A percentile compares a stretch with the other conserved stretches of the same genome.
These are phyloP conservation scores for Craniophora ligustri DNA, from an alignment of 2,888 invertebrate genomes.

Conservation along the genomic window DNA sequence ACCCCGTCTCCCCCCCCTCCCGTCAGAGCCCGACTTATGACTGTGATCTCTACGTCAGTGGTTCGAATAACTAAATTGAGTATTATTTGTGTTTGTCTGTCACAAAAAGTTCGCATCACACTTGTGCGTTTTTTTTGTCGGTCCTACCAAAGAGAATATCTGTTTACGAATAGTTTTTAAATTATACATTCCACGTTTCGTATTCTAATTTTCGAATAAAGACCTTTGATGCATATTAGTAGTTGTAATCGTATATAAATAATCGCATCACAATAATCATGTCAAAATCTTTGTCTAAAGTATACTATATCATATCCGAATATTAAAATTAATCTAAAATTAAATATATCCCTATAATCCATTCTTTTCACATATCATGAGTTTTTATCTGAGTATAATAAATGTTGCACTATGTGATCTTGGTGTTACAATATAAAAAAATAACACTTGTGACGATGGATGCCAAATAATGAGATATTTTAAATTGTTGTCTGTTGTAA, in stretches of 20 bases:
- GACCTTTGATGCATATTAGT: slow-evolving; percentile 41
- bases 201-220: slow-evolving; percentile 51
- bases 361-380: slow-evolving; percentile 51
- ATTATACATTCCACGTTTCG: slow-evolving; percentile 59
- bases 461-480: slow-evolving; percentile 76
- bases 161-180: slow-evolving; percentile 48
- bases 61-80: slow-evolving; percentile 43
- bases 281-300: slow-evolving; percentile 40
- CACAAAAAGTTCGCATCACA: slow-evolving; percentile 52
- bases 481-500: slow-evolving; percentile 70
- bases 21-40: slow-evolving; percentile 74
- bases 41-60: slow-evolving; percentile 27
- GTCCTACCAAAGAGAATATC: slow-evolving; percentile 55
- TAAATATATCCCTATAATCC: slow-evolving; percentile 34
- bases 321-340: slow-evolving; percentile 9
- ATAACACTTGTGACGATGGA: slow-evolving; percentile 67
- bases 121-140: slow-evolving; percentile 46
- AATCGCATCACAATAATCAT: slow-evolving; percentile 50
- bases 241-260: slow-evolving; percentile 41
- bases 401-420: slow-evolving; percentile 62
- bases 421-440: slow-evolving; percentile 71
- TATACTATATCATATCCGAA: slow-evolving; percentile 37
- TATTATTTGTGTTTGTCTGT: slow-evolving; percentile 51
- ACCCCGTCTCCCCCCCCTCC: slow-evolving; percentile 75
- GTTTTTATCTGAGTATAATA: slow-evolving; percentile 43